phyloP scores from a whole-genome alignment of 2,888 invertebrate genomes.

The Sinotaia quadrata region DNA sequence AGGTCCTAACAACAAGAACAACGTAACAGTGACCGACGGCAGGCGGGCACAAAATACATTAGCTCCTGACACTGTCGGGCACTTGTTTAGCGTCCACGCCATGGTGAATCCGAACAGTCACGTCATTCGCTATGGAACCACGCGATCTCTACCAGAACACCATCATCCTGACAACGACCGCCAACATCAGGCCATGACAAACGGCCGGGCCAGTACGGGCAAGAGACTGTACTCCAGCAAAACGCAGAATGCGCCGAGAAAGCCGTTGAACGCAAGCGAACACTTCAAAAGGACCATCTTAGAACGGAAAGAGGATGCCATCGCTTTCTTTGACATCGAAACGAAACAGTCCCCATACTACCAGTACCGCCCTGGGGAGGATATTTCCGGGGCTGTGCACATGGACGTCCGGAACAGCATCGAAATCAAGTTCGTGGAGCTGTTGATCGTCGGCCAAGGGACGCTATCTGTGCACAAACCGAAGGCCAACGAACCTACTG shows the following conservation, averaged over 20 bases:
- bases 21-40: too few species aligned
- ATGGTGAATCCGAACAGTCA: background rate
- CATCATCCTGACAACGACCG: background rate
- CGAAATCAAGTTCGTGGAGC: slow-evolving; percentile 62
- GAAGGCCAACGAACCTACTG: slow-evolving; percentile 44
- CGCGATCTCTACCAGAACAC: slow-evolving; percentile 23
- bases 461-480: slow-evolving; percentile 45
- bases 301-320: slow-evolving; percentile 46
- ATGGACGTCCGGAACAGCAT: slow-evolving; percentile 54
- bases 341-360: slow-evolving; percentile 50
- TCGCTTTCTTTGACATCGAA: slow-evolving; percentile 62
- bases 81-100: slow-evolving; percentile 9
- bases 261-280: background rate
- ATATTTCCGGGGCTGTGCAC: slow-evolving; percentile 57
- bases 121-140: slow-evolving; percentile 21
- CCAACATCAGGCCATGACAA: background rate
- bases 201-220: slow-evolving; percentile 7
- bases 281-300: slow-evolving; percentile 25
- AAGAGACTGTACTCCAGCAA: slow-evolving; percentile 7
- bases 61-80: background rate
- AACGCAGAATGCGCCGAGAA: background rate
- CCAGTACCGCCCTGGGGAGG: slow-evolving; percentile 59
- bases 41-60: too few species aligned
- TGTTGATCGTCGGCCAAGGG: slow-evolving; percentile 59
- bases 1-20: too few species aligned